Base-by-base conservation (phyloP, 2,888 invertebrate genomes). In the Salticus scenicus region DNA sequence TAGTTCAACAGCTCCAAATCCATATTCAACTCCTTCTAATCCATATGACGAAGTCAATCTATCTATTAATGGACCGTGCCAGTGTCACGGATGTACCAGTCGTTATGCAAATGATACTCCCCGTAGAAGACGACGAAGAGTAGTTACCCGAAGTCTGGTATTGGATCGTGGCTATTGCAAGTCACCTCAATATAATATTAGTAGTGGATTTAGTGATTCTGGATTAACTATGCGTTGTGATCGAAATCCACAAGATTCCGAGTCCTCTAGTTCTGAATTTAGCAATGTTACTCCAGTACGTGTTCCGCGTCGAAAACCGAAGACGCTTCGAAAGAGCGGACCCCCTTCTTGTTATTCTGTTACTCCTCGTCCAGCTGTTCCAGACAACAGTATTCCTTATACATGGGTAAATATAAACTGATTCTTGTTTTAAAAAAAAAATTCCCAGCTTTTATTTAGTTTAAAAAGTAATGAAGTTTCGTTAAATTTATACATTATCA, bases 351-450 rank as follows among this genome's bases (percentile, higher is more conserved):
- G 75, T 47, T 71, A 75, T 41, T 51, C 33, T 47, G 30, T 79
- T 8, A n/a, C 33, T 8, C 70, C 76, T n/a, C 71, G 76, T 24
- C 81, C 69, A 1, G 17, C 41, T n/a, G 37, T 33, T 69, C 37
- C 67, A 31, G 31, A 42, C n/a, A 41, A 24, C 30, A 33, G 66
- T 72, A 28, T 71, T 51, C 37, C 80, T 17, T 70, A 31, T 14
- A 10, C 75, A 24, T 82, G 82, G 82, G 82, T 82, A 51, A 82
- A 66, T 76, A 47, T 24, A n/a, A n/a, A n/a, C n/a, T n/a, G n/a
- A n/a, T n/a, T n/a, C n/a, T n/a, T n/a, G n/a, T n/a, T n/a, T n/a
- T n/a, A n/a, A n/a, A n/a, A n/a, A n/a, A n/a, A n/a, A n/a, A n/a
- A n/a, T n/a, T n/a, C n/a, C n/a, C n/a, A n/a, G n/a, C n/a, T n/a